phyloP scores from a whole-genome alignment of 2,113 vertebrate species.

The Lophochroa leadbeateri region DNA sequence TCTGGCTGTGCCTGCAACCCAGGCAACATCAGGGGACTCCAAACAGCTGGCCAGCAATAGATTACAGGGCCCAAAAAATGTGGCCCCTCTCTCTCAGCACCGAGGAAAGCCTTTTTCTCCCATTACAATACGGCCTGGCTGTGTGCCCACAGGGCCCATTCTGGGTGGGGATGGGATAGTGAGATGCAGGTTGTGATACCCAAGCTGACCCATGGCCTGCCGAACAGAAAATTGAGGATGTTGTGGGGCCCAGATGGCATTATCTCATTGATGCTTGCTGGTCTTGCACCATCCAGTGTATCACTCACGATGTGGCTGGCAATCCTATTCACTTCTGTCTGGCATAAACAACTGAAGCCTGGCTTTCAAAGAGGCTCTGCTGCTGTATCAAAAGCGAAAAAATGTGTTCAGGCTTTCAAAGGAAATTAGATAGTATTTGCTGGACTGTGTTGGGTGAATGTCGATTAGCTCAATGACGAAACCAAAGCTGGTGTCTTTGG shows the following conservation, averaged over 20 bases:
- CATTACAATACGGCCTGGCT: too few relatives aligned
- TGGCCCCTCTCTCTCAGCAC: rapidly evolving
- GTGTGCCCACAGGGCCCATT: too few relatives aligned
- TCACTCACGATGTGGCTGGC: rapidly evolving
- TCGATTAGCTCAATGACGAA: neutral
- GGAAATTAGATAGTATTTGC: neutral
- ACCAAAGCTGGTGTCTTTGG: neutral
- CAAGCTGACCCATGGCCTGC: neutral
- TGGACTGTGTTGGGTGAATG: neutral
- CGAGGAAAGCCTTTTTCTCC: too few relatives aligned
- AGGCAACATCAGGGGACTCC: rapidly evolving
- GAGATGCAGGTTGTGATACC: neutral
- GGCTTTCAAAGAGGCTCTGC: neutral
- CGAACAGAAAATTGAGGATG: neutral
- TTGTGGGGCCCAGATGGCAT: rapidly evolving
- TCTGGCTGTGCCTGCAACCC: neutral
- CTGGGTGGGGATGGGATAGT: too few relatives aligned
- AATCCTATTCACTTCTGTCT: neutral
- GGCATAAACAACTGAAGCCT: neutral
- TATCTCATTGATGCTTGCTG: neutral
- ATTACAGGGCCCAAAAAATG: rapidly evolving
- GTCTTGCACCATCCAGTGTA: neutral
- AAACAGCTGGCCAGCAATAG: neutral
- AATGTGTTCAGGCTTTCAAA: neutral
- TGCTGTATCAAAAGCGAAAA: neutral